Conservation (phyloP, 2,888 invertebrate species). For the Fragum fragum region DNA sequence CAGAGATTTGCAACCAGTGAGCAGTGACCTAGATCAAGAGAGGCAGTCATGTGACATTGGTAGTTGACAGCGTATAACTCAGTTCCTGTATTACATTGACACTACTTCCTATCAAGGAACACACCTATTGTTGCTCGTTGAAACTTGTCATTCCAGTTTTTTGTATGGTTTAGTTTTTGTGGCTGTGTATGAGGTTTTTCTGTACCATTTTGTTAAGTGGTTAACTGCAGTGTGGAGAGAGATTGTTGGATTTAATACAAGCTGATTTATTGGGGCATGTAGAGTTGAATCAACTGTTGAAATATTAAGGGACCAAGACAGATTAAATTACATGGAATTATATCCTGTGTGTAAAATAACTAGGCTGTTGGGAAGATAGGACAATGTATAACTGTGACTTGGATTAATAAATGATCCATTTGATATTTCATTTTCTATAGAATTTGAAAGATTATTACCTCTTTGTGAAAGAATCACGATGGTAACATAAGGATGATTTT, state of each 20-base stretch:
- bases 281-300: background rate
- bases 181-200: background rate
- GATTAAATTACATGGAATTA: conserved; percentile 29
- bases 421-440: background rate
- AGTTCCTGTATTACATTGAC: conserved; percentile 53
- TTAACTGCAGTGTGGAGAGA: background rate
- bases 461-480: conserved; percentile 1
- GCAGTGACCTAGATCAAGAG: conserved; percentile 36
- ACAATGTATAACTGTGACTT: background rate
- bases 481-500: conserved; percentile 21
- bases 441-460: background rate
- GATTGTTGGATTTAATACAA: background rate
- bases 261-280: background rate
- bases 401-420: background rate
- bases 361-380: conserved; percentile 8
- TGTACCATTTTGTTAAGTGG: background rate
- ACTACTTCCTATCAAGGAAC: conserved; percentile 35
- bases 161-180: conserved; percentile 1
- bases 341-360: conserved; percentile 27
- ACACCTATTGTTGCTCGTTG: conserved; percentile 35
- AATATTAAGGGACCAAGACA: conserved; percentile 16
- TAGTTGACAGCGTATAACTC: conserved; percentile 58
- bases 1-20: conserved; percentile 31
- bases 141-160: conserved; percentile 22
- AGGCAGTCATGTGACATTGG: conserved; percentile 39